Percentiles rank a stretch among this genome's conserved stretches.
Evolutionary conservation across 2,797 vertebrate species (phyloP).

Genomic region (Lindbergichthys nudifrons): DNA sequence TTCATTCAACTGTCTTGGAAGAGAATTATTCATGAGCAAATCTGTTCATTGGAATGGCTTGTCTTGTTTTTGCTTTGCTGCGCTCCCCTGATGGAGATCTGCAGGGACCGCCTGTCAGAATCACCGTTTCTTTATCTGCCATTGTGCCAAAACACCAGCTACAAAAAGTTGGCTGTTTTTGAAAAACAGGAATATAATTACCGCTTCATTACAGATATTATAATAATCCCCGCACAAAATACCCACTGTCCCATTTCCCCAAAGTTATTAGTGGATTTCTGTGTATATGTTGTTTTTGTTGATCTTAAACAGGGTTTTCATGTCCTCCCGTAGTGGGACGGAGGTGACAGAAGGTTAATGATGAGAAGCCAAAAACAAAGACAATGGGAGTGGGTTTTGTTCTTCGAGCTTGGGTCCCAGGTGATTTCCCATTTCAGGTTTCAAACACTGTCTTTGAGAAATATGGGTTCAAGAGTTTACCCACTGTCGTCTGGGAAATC

Average conservation of each 20-base stretch:
- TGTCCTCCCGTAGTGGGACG: conserved; percentile 63
- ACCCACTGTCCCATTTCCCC: conserved; percentile 65
- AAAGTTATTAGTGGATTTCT: conserved; percentile 65
- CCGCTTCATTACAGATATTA: conserved; percentile 63
- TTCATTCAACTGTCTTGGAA: conserved; percentile 75
- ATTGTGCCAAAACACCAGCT: conserved; percentile 54
- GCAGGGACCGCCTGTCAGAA: conserved; percentile 73
- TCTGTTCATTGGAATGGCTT: conserved; percentile 76
- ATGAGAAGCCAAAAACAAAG: conserved; percentile 70
- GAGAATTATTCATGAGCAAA: conserved; percentile 84
- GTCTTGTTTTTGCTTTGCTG: conserved; percentile 75
- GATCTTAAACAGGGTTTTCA: conserved; percentile 68
- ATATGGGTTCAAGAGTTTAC: conserved; percentile 79
- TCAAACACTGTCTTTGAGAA: conserved; percentile 68
- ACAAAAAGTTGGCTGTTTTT: conserved; percentile 55
- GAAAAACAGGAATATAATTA: conserved; percentile 66
- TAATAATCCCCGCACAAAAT: conserved; percentile 66
- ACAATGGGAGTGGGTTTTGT: conserved; percentile 45
- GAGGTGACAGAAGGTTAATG: conserved; percentile 79
- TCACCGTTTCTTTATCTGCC: conserved; percentile 47
- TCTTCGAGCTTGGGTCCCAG: conserved; percentile 65
- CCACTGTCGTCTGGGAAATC: conserved; percentile 71
- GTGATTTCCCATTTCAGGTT: conserved; percentile 72
- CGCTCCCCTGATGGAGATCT: conserved; percentile 64
- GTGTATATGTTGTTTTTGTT: conserved; percentile 72